phyloP scores from a whole-genome alignment of 2,113 vertebrate genomes.

The Fregata magnificens region DNA sequence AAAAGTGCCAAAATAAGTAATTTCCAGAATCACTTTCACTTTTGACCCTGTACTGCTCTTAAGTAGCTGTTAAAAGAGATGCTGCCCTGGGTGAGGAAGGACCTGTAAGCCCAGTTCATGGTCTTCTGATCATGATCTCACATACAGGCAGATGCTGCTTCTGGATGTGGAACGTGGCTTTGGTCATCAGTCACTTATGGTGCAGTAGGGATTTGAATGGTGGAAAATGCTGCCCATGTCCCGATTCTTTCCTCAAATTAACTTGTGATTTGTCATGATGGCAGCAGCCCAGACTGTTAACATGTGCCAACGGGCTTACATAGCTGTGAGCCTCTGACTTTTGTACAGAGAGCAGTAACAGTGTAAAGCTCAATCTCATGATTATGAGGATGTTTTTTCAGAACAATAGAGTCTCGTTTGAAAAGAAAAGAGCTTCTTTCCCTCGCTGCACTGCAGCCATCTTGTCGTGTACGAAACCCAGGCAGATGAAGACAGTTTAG shows the following conservation, averaged over 20 bases:
- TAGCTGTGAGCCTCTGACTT: neutral
- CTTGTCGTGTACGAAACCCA: neutral
- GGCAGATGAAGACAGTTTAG: neutral
- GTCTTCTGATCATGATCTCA: neutral
- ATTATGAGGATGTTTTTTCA: neutral
- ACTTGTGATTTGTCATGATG: neutral
- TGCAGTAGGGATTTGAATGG: neutral
- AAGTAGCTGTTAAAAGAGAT: neutral
- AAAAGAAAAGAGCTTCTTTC: neutral
- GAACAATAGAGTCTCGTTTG: neutral
- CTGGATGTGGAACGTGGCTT: neutral
- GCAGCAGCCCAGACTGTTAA: neutral
- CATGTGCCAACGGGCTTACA: neutral
- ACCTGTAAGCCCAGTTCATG: neutral
- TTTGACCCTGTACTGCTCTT: neutral
- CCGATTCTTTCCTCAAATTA: neutral
- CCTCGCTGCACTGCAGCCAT: fast-evolving
- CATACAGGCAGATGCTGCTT: neutral
- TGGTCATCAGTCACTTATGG: neutral
- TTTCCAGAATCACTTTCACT: neutral
- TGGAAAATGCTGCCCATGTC: neutral
- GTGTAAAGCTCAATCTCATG: neutral
- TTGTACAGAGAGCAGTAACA: neutral
- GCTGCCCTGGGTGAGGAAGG: neutral
- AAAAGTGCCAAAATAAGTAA: neutral